Conservation (phyloP, 1,140 invertebrate species). For the Tetramorium parvispinum region DNA sequence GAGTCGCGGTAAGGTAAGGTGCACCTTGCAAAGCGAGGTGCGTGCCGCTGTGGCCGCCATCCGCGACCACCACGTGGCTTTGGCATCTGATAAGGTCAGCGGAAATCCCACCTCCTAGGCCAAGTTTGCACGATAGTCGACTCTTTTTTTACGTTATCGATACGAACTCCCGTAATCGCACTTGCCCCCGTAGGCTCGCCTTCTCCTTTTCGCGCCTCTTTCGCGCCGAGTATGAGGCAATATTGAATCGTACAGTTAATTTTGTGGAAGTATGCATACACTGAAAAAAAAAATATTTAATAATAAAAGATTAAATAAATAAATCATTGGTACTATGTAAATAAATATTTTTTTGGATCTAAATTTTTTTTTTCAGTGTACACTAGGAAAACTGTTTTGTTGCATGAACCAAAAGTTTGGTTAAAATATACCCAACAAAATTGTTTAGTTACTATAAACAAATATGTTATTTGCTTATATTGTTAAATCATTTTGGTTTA, state of each 20-base stretch:
- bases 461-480: no score
- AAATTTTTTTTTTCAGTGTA: no score
- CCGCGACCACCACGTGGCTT: slow-evolving; percentile 78
- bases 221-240: background rate
- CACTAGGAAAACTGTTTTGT: no score
- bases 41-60: slow-evolving; percentile 68
- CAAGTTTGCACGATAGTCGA: slow-evolving; percentile 38
- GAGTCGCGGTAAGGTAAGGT: slow-evolving; percentile 48
- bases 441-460: no score
- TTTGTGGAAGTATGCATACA: no score
- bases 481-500: no score
- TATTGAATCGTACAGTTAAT: background rate
- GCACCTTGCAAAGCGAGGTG: slow-evolving; percentile 73
- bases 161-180: background rate
- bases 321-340: no score
- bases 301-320: no score
- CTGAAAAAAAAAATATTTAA: no score
- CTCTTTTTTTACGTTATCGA: slow-evolving; percentile 38
- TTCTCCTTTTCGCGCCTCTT: background rate
- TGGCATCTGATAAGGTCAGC: slow-evolving; percentile 78
- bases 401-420: no score
- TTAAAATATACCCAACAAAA: no score
- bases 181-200: background rate
- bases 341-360: no score
- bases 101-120: slow-evolving; percentile 70